phyloP scores from a whole-genome alignment of 2,113 vertebrate species.

The Gambusia holbrooki region DNA sequence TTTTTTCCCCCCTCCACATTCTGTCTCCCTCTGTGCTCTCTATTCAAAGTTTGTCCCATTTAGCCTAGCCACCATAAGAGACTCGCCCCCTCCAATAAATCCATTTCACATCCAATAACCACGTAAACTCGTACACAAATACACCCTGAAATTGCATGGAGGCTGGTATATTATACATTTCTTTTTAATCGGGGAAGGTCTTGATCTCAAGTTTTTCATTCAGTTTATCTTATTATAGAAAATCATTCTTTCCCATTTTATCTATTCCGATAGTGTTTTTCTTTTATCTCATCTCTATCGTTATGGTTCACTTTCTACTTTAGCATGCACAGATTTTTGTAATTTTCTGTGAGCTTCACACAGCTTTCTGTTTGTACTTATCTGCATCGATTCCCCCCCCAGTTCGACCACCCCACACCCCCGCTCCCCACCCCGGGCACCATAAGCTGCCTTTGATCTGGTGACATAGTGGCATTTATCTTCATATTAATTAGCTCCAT shows the following conservation, averaged over 20 bases:
- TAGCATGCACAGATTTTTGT: neutral
- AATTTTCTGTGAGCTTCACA: constrained; percentile 13
- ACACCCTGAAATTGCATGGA: constrained; percentile 44
- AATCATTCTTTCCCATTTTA: constrained; percentile 1
- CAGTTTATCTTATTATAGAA: constrained; percentile 21
- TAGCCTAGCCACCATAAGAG: constrained; percentile 65
- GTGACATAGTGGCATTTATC: constrained; percentile 66
- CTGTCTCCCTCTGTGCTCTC: constrained; percentile 65
- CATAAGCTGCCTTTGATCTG: constrained; percentile 63
- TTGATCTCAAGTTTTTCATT: constrained; percentile 32
- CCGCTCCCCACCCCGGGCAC: constrained; percentile 28
- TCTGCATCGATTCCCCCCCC: constrained; percentile 41
- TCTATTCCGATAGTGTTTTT: constrained; percentile 9
- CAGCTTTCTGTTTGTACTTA: constrained; percentile 25
- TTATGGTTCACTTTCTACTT: constrained; percentile 22
- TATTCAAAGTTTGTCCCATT: constrained; percentile 77
- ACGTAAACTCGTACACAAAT: constrained; percentile 49
- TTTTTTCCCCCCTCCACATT: constrained; percentile 33
- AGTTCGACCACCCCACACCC: constrained; percentile 9
- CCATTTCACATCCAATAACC: constrained; percentile 59
- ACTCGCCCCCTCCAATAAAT: neutral
- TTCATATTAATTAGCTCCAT: constrained; percentile 69
- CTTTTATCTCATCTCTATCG: constrained; percentile 27
- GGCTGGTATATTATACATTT: constrained; percentile 38
- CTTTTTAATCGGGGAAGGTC: constrained; percentile 31